Evolutionary conservation across 2,888 invertebrate species (phyloP), one percentile per base, ranked within the genome.

Genomic region (Acanthosoma haemorrhoidale): DNA sequence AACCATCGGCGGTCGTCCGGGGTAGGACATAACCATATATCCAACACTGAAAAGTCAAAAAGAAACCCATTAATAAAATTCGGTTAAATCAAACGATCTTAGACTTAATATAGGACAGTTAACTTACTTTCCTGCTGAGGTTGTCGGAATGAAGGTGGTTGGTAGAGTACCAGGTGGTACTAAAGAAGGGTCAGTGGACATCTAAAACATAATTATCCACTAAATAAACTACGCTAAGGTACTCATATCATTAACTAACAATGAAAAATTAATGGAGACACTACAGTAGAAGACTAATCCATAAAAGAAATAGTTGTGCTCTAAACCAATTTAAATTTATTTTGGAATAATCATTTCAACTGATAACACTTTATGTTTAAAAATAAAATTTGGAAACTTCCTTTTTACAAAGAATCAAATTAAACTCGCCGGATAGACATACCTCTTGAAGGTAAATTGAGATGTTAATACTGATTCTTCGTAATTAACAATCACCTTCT

Each of bases 1-100:
- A 77, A 87, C 85, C 82, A 92, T 88, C 18, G 91, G 88, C 60
- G 91, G 91, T 77, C 92, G 86, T 76, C 93, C 91, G 74, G 94
- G 94, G 82, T 88, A 95, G 75, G 95, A 94, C 95, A 95, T 95
- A 67, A 76, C 76, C 75, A 75, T 75, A 66, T 75, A 75, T 9
- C 75, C 75, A 59, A 75, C 75, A 71, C 75, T 75, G 64, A 32
- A 72, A 71, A 57, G 51, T 32, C 29, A 67, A 41, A 34, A 21
- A 6, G 4, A 41, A 59, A 16, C 25, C 21, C 1, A 15, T 18
- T 9, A 4, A 36, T 36, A 4, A 29, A 59, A 16, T 29, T 18
- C 9, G 1, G 11, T 8, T 5, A 2, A 29, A 13, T 4, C 0
- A 16, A 3, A 61, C 6, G 25, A 5, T 61, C 18, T 6, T n/a